Evolutionary conservation across 2,888 invertebrate species (phyloP).

Genomic region (Brachyopa scutellaris): DNA sequence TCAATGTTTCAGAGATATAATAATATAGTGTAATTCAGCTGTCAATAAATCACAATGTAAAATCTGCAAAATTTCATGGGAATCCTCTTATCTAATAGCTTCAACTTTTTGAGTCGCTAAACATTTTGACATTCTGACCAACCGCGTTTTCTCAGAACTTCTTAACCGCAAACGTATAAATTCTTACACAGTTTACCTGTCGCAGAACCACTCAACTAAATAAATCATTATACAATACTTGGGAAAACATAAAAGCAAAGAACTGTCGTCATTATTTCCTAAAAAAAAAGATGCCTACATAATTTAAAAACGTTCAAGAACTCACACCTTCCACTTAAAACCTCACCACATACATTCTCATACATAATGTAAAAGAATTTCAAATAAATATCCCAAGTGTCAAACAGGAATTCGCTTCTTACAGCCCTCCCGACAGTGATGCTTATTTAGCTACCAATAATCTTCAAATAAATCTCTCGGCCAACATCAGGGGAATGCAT

Average conservation of each 20-base stretch:
- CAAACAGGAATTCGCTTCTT: conserved; percentile 44
- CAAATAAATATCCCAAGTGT: conserved; percentile 61
- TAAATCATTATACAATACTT: conserved; percentile 48
- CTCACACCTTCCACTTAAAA: conserved; percentile 38
- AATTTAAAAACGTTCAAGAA: conserved; percentile 43
- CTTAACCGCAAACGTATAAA: too few relatives aligned
- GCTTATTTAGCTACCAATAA: conserved; percentile 64
- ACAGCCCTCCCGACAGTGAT: conserved; percentile 47
- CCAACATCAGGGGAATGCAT: conserved; percentile 21
- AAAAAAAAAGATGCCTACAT: too few relatives aligned
- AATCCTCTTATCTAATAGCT: too few relatives aligned
- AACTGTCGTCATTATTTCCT: conserved; percentile 16
- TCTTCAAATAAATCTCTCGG: conserved; percentile 57
- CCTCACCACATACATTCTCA: too few relatives aligned
- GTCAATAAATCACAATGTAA: too few relatives aligned
- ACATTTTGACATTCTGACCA: too few relatives aligned
- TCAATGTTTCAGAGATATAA: too few relatives aligned
- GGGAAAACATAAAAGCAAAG: conserved; percentile 19
- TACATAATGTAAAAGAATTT: conserved; percentile 25
- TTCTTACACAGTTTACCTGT: conserved; percentile 49
- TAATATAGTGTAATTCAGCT: too few relatives aligned
- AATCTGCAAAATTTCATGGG: too few relatives aligned
- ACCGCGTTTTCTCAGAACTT: too few relatives aligned
- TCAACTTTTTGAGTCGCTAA: too few relatives aligned
- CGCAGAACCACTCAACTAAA: conserved; percentile 43